Base-by-base conservation (phyloP, 2,888 invertebrate genomes). In the Lasioglossum morio region DNA sequence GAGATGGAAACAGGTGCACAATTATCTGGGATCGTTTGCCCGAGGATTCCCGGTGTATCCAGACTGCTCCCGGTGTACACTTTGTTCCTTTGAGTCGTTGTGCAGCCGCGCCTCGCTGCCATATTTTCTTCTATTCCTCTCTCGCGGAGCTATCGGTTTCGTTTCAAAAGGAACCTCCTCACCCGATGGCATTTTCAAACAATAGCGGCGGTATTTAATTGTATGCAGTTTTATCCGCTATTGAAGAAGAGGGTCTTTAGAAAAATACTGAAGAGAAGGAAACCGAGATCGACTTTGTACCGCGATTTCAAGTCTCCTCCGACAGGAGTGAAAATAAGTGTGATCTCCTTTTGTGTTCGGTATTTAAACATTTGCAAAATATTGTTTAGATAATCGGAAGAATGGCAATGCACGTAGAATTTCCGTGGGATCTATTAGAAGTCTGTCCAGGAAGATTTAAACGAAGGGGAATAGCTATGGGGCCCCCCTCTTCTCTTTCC, bases 1-100 rank as follows among this genome's bases (percentile, higher is more conserved):
- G 72, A 87, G 69, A 77, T 80, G 78, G 87, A 76, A 82, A 81
- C 87, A 87, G 87, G 87, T 87, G 87, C 70, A 72, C 83, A 80
- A 87, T 87, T 87, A 83, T 78, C 87, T 30, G 60, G n/a, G 73
- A 76, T 27, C 72, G 83, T 87, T 87, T 87, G 75, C 37, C 69
- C 81, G 46, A 27, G 72, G 75, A 75, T 87, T 87, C 82, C 30
- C 78, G 73, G 53, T 70, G 78, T 72, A 27, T 14, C 76, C 34
- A 79, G 84, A 34, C 27, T 43, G 19, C 60, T 66, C 30, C 34
- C 66, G 66, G 19, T 30, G 66, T 34, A 34, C 19, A 30, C 66
- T 66, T 34, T 75, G 69, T 46, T 74, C 43, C 48, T 48, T 63
- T 16, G 66, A 63, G 27, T 7, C 60, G 16, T 30, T 30, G 60